These are phyloP conservation scores for Anguilla japonica DNA, from an alignment of 2,113 vertebrate genomes.

Conservation along the genomic window DNA sequence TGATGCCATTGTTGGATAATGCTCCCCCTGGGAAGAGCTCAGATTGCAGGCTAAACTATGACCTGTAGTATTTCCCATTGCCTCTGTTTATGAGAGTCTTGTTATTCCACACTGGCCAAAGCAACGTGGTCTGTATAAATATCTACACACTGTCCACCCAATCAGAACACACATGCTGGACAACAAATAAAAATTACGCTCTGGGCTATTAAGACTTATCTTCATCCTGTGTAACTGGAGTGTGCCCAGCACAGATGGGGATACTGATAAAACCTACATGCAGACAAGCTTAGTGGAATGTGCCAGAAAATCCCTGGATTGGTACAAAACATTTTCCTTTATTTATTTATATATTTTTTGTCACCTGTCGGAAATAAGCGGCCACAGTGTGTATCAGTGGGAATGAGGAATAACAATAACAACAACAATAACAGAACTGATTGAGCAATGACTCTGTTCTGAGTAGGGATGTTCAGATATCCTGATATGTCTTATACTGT, in stretches of 20 bases:
- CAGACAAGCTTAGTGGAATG: background rate
- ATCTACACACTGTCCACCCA: background rate
- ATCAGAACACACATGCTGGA: background rate
- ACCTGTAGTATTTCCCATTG: no score
- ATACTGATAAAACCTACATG: background rate
- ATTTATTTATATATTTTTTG: background rate
- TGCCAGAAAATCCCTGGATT: background rate
- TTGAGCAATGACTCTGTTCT: no score
- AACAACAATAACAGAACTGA: background rate
- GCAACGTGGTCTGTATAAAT: background rate
- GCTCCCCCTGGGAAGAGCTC: no score
- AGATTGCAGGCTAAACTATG: no score
- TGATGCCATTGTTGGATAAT: no score
- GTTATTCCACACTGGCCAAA: background rate
- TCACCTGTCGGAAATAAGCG: background rate
- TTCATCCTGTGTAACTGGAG: background rate
- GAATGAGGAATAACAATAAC: background rate
- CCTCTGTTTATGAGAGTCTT: background rate
- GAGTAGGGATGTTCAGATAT: no score
- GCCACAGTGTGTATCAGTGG: background rate
- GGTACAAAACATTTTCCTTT: background rate
- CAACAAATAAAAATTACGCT: background rate
- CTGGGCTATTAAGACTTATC: background rate
- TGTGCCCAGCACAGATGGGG: background rate
- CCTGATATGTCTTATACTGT: no score